Evolutionary conservation across 2,888 invertebrate species (phyloP), one percentile per base, ranked within the genome.

Genomic region (Tortricodes alternella): DNA sequence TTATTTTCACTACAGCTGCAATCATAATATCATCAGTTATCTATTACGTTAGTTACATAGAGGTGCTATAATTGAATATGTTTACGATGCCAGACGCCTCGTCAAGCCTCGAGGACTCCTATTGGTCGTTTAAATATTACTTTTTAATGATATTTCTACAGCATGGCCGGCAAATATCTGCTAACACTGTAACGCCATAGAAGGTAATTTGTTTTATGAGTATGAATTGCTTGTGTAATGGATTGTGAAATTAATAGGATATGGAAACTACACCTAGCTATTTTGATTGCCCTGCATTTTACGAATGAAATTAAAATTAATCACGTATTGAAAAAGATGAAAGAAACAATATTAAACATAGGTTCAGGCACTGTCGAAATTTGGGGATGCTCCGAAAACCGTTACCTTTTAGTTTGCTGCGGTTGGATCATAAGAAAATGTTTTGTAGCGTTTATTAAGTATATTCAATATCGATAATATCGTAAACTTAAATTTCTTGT

Each of bases 111-210:
- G 4, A 21, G 6, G 18, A 2, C 41, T 46, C 46, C 27, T 16
- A 55, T 55, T 55, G 48, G 55, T 35, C 15, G 35, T 13, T n/a
- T 34, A 24, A 46, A 32, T 41, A 39, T 55, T 38, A 53, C 32
- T 32, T 38, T 53, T 53, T 48, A 27, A 46, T 41, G 35, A 37
- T 27, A 19, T 43, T 50, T 8, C 11, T 7, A 15, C 41, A 49
- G 21, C 27, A 55, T 55, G 55, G 55, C 55, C 34, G 24, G 13
- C 16, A 9, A 9, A 29, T 29, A 38, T 8, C 34, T 0, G 11
- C 16, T 18, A 18, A 44, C 44, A 44, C 18, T 44, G 44, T 44
- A 44, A 27, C 18, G 29, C 9, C 16, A 44, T 27, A 44, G 44
- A 44, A 29, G 24, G 16, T 29, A 44, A 18, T 29, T 29, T 29